phyloP scores from a whole-genome alignment of 2,797 vertebrate genomes.

The Sebastiscus albofasciatus region DNA sequence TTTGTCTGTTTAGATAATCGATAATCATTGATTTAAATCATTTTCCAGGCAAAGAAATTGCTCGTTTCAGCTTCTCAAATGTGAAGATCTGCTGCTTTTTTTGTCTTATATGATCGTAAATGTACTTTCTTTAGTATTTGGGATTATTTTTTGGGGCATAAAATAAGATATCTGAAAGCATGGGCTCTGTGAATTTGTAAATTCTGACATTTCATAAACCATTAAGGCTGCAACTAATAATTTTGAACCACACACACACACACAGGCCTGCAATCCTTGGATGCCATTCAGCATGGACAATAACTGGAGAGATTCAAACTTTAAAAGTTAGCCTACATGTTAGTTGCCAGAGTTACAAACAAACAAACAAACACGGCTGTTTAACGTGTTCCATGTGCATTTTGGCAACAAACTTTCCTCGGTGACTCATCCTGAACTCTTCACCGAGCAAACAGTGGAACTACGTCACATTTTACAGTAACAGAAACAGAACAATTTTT shows the following conservation, averaged over 20 bases:
- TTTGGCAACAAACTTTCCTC: too few species aligned
- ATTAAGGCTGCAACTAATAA: too few species aligned
- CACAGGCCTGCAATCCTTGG: too few species aligned
- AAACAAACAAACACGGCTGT: too few species aligned
- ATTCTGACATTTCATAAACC: too few species aligned
- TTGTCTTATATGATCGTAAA: background rate
- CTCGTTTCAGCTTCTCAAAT: background rate
- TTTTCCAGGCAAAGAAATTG: background rate
- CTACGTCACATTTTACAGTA: too few species aligned
- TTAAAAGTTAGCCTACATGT: too few species aligned
- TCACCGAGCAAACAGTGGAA: conserved; percentile 21
- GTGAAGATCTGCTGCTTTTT: background rate
- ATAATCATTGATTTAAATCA: background rate
- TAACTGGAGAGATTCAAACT: too few species aligned
- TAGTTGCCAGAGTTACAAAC: too few species aligned
- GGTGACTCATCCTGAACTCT: too few species aligned
- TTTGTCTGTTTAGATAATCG: background rate
- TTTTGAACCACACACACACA: background rate
- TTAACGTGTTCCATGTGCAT: too few species aligned
- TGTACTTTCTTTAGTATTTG: background rate
- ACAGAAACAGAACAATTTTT: background rate
- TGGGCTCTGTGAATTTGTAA: background rate
- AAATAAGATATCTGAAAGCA: background rate
- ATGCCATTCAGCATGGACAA: too few species aligned
- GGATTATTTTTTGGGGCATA: background rate